Base-by-base conservation (phyloP, 2,113 vertebrate genomes). In the Pandion haliaetus region DNA sequence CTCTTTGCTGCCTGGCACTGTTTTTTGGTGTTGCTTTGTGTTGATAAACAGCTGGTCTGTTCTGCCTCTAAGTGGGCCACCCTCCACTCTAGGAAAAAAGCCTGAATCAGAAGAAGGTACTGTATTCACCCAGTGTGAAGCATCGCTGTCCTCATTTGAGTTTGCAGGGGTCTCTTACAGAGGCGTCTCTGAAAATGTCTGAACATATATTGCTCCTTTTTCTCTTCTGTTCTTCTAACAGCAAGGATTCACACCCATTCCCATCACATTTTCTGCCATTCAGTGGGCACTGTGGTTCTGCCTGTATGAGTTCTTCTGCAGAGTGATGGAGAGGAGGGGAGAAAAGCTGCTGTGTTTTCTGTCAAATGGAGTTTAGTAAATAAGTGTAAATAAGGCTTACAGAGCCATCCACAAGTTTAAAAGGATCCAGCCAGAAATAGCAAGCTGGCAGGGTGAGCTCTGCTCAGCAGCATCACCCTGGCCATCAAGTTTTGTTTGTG, bases 311-410 rank as follows among this genome's bases (percentile, higher is more conserved):
- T 73, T 62, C 58, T 93, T 91, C 86, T 47, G 70, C 62, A 55
- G 82, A 89, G 47, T 0, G 0, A 29, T 0, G 1, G 65, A 82
- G 57, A 67, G 69, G 40, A 83, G 18, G 45, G n/a, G 40, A 93
- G 73, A 38, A 62, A 67, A 91, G 49, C 86, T 95, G 91, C 94
- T 80, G 66, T 82, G 86, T 72, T 88, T 84, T 77, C 96, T 97
- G 97, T 97, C 96, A 95, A 84, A 87, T 85, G 78, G 73, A 87
- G 86, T 96, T 94, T 94, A 87, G 88, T 94, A 95, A 97, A 94
- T 94, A 94, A 95, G 95, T 95, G 96, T 95, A 96, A 96, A 96
- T 84, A 95, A 92, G 73, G 69, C 52, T 87, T 36, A 71, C 85
- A 93, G 88, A 95, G 80, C 69, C 45, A 13, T 92, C 91, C 86